A percentile compares a stretch with the other conserved stretches of the same genome.
Conservation (phyloP, 2,888 invertebrate genomes). For the Mesoligia furuncula region DNA sequence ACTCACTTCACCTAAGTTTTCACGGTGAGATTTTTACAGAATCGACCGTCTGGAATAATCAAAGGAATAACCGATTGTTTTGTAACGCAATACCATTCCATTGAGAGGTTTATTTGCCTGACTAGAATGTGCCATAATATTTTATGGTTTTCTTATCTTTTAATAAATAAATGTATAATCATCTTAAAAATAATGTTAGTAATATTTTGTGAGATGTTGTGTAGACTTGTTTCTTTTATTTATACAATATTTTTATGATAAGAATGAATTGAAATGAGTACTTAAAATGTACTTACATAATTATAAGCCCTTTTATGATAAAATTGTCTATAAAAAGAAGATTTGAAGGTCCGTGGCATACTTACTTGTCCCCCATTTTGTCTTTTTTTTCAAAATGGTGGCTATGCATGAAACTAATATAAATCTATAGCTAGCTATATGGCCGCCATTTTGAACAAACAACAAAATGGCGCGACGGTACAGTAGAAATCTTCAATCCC, state of each 20-base stretch:
- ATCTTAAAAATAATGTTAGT: neutral
- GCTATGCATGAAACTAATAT: neutral
- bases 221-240: neutral
- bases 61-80: conserved; percentile 1
- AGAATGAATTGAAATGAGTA: neutral
- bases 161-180: neutral
- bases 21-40: no score
- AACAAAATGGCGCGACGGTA: no score
- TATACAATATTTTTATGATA: neutral
- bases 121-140: neutral
- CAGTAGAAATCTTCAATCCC: no score
- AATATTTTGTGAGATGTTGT: neutral
- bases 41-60: no score
- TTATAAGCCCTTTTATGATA: neutral
- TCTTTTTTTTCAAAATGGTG: no score
- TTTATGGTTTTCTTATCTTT: neutral
- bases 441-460: no score
- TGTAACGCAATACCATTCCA: neutral
- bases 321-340: neutral
- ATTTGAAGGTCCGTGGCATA: no score
- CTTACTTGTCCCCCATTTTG: no score
- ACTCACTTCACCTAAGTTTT: no score
- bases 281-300: neutral
- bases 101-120: no score
- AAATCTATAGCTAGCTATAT: neutral